Percentiles rank a stretch among this genome's conserved stretches.
phyloP scores from a whole-genome alignment of 2,113 vertebrate genomes.

The Myrmophylax atrothorax region DNA sequence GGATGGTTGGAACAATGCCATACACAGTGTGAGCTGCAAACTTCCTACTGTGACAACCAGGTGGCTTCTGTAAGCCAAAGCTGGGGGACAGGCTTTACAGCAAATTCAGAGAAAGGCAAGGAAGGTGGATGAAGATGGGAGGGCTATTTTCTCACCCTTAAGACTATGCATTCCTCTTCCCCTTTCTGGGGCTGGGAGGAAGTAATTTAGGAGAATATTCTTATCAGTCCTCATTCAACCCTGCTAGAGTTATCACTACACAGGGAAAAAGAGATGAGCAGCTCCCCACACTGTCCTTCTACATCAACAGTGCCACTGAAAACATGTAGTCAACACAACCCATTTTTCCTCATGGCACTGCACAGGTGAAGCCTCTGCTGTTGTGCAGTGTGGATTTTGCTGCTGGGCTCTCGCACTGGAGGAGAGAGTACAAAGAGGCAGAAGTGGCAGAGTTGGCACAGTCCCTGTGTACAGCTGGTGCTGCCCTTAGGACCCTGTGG shows the following conservation, averaged over 20 bases:
- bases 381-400: background rate
- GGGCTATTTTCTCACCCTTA: background rate
- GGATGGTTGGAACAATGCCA: background rate
- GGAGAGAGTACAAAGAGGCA: background rate
- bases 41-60: background rate
- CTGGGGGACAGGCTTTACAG: rapidly evolving
- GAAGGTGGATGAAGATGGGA: rapidly evolving
- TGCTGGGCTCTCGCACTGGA: background rate
- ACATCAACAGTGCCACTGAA: background rate
- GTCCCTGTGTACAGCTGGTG: background rate
- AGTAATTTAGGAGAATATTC: background rate
- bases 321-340: background rate
- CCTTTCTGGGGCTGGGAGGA: background rate
- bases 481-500: rapidly evolving
- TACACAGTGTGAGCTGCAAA: background rate
- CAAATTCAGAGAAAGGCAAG: background rate
- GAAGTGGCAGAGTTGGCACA: background rate
- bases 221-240: background rate
- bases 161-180: rapidly evolving
- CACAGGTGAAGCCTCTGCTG: background rate
- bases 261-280: background rate
- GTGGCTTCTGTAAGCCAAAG: background rate
- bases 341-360: rapidly evolving
- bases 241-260: background rate
- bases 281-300: background rate